A percentile compares a stretch with the other conserved stretches of the same genome.
Conservation (phyloP, 1,140 invertebrate species). For the Tribolium madens region DNA sequence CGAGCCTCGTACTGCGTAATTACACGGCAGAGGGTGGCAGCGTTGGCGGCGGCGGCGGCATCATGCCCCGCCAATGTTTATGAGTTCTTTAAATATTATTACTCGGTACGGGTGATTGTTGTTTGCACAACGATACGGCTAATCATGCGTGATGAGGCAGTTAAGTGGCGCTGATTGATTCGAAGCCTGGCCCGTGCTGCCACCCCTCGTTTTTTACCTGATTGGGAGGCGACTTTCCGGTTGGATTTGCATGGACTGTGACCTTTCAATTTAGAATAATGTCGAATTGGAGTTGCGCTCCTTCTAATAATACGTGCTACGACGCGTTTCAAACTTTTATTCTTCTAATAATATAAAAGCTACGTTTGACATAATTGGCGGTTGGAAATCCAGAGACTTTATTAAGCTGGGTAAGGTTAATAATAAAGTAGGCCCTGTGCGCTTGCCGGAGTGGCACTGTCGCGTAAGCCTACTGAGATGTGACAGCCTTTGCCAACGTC, state of each 20-base stretch:
- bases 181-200: background rate
- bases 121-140: conserved; percentile 44
- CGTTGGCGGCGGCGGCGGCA: conserved; percentile 3
- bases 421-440: conserved; percentile 47
- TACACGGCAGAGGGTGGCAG: conserved; percentile 37
- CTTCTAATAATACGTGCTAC: background rate
- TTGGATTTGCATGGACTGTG: conserved; percentile 7
- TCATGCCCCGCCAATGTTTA: conserved; percentile 40
- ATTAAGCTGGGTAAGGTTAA: conserved; percentile 53
- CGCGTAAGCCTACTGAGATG: conserved; percentile 33
- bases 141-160: conserved; percentile 42
- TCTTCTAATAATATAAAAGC: conserved; percentile 44
- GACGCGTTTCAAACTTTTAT: conserved; percentile 18
- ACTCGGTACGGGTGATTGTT: conserved; percentile 49
- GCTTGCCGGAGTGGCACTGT: conserved; percentile 18
- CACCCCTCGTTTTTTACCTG: conserved; percentile 5
- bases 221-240: conserved; percentile 1
- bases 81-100: conserved; percentile 54
- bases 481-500: conserved; percentile 8
- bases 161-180: conserved; percentile 43
- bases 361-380: conserved; percentile 55
- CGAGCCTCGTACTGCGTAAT: conserved; percentile 45
- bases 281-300: background rate
- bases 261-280: conserved; percentile 10
- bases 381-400: conserved; percentile 49